These are phyloP conservation scores for Hassar affinis DNA, from an alignment of 2,113 vertebrate genomes.

Conservation along the genomic window DNA sequence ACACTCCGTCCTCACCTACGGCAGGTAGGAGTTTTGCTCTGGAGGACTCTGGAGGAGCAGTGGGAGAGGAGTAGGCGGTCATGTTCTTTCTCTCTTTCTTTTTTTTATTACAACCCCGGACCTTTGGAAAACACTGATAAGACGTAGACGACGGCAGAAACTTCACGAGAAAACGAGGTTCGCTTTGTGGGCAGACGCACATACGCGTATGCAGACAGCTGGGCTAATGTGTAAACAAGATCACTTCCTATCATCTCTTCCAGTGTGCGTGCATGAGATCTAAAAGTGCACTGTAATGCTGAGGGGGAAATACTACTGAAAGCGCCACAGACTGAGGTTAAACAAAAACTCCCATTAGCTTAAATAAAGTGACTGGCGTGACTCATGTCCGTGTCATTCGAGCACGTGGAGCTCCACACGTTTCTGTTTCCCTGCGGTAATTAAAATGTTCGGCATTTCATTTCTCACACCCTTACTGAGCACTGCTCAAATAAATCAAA, in stretches of 20 bases:
- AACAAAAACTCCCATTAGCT: constrained; percentile 9
- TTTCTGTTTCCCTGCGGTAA: not conserved
- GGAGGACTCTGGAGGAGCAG: constrained; percentile 7
- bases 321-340: too few relatives aligned
- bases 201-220: not conserved
- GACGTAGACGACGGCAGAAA: not conserved
- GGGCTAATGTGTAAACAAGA: constrained; percentile 6
- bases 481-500: not conserved
- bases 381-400: not conserved
- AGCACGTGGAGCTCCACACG: not conserved
- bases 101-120: not conserved
- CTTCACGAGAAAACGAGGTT: not conserved
- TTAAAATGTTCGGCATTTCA: not conserved
- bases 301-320: constrained; percentile 27
- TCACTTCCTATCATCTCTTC: not conserved
- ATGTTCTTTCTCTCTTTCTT: too few relatives aligned
- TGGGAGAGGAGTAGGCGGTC: not conserved
- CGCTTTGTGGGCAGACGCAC: not conserved
- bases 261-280: not conserved
- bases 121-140: not conserved
- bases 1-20: constrained; percentile 16
- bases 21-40: not conserved
- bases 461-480: not conserved
- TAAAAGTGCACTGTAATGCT: constrained; percentile 33
- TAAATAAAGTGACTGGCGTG: constrained; percentile 15